A percentile compares a stretch with the other conserved stretches of the same genome.
These are phyloP conservation scores for Nothoprocta pentlandii DNA, from an alignment of 2,113 vertebrate genomes.

Conservation along the genomic window DNA sequence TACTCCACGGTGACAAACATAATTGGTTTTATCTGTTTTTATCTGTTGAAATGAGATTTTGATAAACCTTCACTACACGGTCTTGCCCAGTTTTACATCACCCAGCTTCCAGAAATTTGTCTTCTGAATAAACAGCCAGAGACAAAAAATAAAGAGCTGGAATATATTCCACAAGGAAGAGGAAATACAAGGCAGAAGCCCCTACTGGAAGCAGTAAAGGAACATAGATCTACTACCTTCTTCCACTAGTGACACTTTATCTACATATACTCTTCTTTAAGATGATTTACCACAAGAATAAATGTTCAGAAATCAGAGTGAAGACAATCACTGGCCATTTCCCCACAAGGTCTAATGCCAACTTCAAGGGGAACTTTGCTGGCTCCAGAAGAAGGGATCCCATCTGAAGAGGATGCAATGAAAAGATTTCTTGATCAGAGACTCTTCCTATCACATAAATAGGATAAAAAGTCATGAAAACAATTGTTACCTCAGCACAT, in stretches of 20 bases:
- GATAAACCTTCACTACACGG: not conserved
- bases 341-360: not conserved
- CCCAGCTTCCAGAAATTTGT: constrained; percentile 2
- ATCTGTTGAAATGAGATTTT: constrained; percentile 43
- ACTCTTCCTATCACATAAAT: not conserved
- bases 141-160: not conserved
- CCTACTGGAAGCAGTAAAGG: not conserved
- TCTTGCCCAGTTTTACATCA: not conserved
- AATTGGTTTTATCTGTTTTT: constrained; percentile 16
- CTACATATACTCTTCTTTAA: not conserved
- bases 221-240: not conserved
- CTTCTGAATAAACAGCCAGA: constrained; percentile 9
- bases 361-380: not conserved
- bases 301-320: not conserved
- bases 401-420: not conserved
- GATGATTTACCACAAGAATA: not conserved
- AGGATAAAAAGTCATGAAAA: not conserved
- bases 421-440: not conserved
- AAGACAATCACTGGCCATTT: not conserved
- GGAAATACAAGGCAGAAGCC: not conserved
- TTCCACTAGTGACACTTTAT: not conserved
- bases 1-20: not conserved
- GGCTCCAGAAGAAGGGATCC: not conserved
- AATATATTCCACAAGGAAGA: not conserved
- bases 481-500: not conserved